phyloP scores from a whole-genome alignment of 1,140 invertebrate species.

The Drosophila triauraria region DNA sequence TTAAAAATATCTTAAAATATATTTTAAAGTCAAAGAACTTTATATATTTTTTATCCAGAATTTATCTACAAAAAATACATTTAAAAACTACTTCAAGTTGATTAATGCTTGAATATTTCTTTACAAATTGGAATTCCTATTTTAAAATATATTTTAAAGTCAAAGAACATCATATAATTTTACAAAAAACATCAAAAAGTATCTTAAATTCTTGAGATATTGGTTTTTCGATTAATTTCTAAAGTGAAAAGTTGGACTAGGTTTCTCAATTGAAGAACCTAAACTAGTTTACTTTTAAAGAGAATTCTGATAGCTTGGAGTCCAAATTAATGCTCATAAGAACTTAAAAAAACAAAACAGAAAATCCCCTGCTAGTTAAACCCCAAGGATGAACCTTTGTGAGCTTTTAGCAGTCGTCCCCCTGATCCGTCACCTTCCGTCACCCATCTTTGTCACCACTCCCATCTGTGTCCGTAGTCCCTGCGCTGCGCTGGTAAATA shows the following conservation, averaged over 20 bases:
- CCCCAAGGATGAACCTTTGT: neutral
- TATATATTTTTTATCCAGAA: too few species aligned
- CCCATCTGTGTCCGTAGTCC: constrained; percentile 69
- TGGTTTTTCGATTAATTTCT: too few species aligned
- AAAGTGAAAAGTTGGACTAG: too few species aligned
- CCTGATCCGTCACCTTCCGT: constrained; percentile 27
- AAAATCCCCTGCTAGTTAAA: neutral
- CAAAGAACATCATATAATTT: too few species aligned
- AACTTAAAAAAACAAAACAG: neutral
- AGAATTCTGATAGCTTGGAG: neutral
- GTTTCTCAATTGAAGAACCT: too few species aligned
- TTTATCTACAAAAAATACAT: too few species aligned
- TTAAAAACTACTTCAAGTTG: too few species aligned
- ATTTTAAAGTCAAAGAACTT: too few species aligned
- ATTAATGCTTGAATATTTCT: too few species aligned
- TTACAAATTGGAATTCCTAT: neutral
- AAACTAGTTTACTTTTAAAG: neutral
- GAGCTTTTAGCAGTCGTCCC: constrained; percentile 20
- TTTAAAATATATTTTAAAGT: neutral
- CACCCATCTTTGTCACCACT: constrained; percentile 37
- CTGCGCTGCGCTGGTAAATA: constrained; percentile 80
- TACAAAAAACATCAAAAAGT: neutral
- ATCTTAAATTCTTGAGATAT: too few species aligned
- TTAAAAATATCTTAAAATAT: too few species aligned
- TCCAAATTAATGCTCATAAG: neutral